Base-by-base conservation (phyloP, 1,140 invertebrate genomes). In the Drosophila miranda region DNA sequence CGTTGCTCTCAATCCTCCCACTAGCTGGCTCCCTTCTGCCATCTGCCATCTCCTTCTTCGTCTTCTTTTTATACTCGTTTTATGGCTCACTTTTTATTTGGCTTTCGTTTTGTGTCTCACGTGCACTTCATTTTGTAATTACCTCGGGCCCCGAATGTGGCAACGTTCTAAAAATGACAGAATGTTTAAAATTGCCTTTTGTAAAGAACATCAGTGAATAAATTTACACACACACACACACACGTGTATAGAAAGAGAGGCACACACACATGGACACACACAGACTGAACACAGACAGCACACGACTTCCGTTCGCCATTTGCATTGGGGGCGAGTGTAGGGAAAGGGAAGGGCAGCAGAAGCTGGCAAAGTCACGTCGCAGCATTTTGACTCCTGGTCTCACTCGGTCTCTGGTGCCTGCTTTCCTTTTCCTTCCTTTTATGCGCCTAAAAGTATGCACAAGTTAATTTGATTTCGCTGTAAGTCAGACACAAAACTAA, bases 401-500 rank as follows among this genome's bases (percentile, higher is more conserved):
- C 34, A 3, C 9, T 9, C 9, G 34, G 34, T 38, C 11, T 38
- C 34, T 38, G 11, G 34, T 38, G 34, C 3, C 34, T 28, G n/a
- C n/a, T 69, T 16, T 11, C 28, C 19, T 23, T 69, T 16, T 11
- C 28, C n/a, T 23, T 8, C 23, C 50, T 64, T 50, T 46, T 30
- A 13, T 14, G 30, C 28, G 42, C 70, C 58, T 49, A 66, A 84
- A 72, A 72, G 79, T 84, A 64, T 84, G 80, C 80, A 83, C 66
- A 67, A 81, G 74, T 87, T 87, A 86, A 86, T 86, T 86, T 87
- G 82, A 86, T 87, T 86, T 87, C 71, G 52, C 67, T 79, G 71
- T 66, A 73, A 78, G 78, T 71, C 66, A 72, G 77, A 77, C 59
- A 69, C 54, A 71, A 63, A 71, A 72, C 68, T 60, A 72, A 87